These are phyloP conservation scores for Chrysochloris asiatica DNA, from an alignment of 2,113 vertebrate species.

Conservation along the genomic window DNA sequence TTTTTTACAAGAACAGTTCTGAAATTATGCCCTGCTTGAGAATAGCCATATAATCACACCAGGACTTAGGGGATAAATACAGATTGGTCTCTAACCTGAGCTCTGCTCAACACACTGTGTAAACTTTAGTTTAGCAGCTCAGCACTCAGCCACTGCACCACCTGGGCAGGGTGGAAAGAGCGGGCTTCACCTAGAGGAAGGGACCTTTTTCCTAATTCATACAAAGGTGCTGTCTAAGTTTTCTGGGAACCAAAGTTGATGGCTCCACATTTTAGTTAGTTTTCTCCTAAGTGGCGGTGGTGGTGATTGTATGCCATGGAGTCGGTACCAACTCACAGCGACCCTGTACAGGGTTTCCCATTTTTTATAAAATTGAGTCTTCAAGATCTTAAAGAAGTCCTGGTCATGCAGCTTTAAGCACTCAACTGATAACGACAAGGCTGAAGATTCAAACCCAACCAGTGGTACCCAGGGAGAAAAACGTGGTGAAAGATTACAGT, in stretches of 20 bases:
- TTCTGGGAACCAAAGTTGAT: neutral
- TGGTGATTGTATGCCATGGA: too few species aligned
- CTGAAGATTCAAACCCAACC: neutral
- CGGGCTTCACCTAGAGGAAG: neutral
- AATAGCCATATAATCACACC: neutral
- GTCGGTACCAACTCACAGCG: too few species aligned
- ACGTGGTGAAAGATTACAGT: neutral
- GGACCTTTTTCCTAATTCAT: neutral
- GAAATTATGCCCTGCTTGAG: neutral
- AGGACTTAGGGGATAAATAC: neutral
- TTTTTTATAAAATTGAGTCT: neutral
- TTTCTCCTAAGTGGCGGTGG: conserved; percentile 15
- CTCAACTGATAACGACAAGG: neutral
- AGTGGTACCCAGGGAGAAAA: neutral
- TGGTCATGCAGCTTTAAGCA: neutral
- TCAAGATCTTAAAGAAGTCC: neutral
- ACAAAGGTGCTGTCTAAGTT: neutral
- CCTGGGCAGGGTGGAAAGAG: too few species aligned
- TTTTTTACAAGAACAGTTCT: neutral
- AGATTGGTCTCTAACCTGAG: neutral
- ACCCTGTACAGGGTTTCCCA: too few species aligned
- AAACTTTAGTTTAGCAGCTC: too few species aligned
- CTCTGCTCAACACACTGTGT: neutral
- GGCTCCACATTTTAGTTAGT: neutral
- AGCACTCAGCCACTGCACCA: too few species aligned